Conservation (phyloP, 2,797 vertebrate species). For the Lepidocolaptes lacrymiger region DNA sequence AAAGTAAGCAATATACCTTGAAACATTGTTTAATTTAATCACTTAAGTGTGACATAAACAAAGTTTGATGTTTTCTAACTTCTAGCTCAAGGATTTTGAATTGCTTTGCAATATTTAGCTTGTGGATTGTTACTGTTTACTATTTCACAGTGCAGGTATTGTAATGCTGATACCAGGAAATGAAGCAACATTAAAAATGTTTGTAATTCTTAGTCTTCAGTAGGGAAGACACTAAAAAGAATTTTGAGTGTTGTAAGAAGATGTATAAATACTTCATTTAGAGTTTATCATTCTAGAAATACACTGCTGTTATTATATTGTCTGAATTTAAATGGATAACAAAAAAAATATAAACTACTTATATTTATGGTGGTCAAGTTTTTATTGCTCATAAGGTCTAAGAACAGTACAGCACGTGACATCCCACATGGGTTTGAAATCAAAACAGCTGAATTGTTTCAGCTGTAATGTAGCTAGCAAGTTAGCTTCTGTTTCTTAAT, state of each 20-base stretch:
- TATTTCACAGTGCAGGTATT: slow-evolving; percentile 9
- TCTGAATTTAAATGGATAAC: not conserved
- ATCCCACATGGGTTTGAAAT: not conserved
- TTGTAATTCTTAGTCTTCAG: not conserved
- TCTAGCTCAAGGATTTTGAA: slow-evolving; percentile 55
- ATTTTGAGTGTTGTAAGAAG: not conserved
- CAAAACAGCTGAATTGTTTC: not conserved
- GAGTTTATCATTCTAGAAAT: slow-evolving; percentile 31
- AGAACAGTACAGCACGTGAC: not conserved
- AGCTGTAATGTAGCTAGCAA: not conserved
- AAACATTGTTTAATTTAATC: slow-evolving; percentile 71
- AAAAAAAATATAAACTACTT: not conserved
- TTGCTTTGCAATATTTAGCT: slow-evolving; percentile 44
- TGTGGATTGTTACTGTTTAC: slow-evolving; percentile 27
- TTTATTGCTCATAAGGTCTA: not conserved
- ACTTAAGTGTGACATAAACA: slow-evolving; percentile 60
- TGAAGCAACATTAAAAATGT: not conserved
- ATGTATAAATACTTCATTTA: not conserved
- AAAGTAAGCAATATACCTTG: slow-evolving; percentile 93
- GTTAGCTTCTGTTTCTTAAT: not conserved
- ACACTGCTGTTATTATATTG: not conserved
- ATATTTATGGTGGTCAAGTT: not conserved
- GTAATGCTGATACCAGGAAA: not conserved
- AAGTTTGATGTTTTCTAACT: slow-evolving; percentile 53
- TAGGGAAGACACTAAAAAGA: not conserved